Conservation (phyloP, 2,113 vertebrate species). For the Myotis yumanensis region DNA sequence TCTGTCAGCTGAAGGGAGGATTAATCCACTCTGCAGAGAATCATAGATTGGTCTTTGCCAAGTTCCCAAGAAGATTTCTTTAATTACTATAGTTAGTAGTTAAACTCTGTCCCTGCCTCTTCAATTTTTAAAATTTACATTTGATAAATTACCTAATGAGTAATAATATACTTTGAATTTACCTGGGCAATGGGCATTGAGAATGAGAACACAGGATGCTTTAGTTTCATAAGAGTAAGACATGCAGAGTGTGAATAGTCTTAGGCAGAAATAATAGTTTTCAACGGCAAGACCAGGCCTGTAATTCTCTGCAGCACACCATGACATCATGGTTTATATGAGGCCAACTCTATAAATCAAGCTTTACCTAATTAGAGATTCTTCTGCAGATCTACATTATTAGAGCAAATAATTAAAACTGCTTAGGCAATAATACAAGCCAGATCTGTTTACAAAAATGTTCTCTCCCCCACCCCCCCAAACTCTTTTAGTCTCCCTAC, state of each 20-base stretch:
- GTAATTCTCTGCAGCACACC: slow-evolving; percentile 84
- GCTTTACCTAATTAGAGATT: slow-evolving; percentile 86
- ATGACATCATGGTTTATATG: slow-evolving; percentile 88
- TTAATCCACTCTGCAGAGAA: neutral
- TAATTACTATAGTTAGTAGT: neutral
- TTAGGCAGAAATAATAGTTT: slow-evolving; percentile 85
- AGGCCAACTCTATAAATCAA: slow-evolving; percentile 87
- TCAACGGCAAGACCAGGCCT: slow-evolving; percentile 82
- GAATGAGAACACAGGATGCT: slow-evolving; percentile 51
- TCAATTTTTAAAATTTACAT: slow-evolving; percentile 26
- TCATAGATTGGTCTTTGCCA: neutral
- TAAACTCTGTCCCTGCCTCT: neutral
- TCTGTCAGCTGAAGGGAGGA: neutral
- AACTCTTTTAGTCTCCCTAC: slow-evolving; percentile 81
- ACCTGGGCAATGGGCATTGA: slow-evolving; percentile 19
- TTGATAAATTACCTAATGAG: slow-evolving; percentile 75
- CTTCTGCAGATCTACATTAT: slow-evolving; percentile 84
- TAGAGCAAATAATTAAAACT: slow-evolving; percentile 84
- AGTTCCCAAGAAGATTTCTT: slow-evolving; percentile 40
- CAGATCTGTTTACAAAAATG: slow-evolving; percentile 87
- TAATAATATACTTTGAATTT: slow-evolving; percentile 30
- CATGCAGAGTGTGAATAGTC: slow-evolving; percentile 74
- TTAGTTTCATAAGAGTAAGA: slow-evolving; percentile 77
- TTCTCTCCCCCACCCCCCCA: slow-evolving; percentile 15
- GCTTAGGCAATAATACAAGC: slow-evolving; percentile 80